Base-by-base conservation (phyloP, 2,797 vertebrate species). In the Fringilla coelebs region DNA sequence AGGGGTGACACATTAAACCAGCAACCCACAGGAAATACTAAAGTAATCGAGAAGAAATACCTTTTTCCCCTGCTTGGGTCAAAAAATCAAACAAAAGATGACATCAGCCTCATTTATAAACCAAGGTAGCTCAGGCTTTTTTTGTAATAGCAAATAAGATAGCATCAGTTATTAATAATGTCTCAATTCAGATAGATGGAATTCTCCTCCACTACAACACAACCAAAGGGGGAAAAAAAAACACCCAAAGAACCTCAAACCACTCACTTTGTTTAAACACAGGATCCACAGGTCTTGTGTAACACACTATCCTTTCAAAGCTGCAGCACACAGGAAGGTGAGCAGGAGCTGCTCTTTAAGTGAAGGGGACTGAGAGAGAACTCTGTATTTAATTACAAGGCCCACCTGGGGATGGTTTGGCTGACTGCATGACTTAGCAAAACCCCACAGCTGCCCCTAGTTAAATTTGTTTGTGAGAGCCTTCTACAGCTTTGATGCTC, bases 31-130 rank as follows among this genome's bases (percentile, higher is more conserved):
- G 13, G 8, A 70, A 75, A 51, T 3, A 10, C 2, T 0, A 12
- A 73, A 32, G 10, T 18, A 26, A 63, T 52, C 65, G 2, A 52
- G 21, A 54, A 67, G 2, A 54, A 7, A 1, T 5, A 49, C 20
- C 21, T 67, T 45, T 5, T 4, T 0, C 3, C 4, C 7, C 3
- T 1, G 2, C 28, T 32, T 19, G 2, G 6, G 25, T 6, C 31
- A 57, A 57, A 52, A 66, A 72, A 17, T 1, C 41, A 41, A 63
- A 65, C 22, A 41, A 63, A 68, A 81, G 3, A 45, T 32, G 0
- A 86, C 38, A 8, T 15, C 28, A 28, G 12, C 34, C 48, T n/a
- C 25, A 24, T 45, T 78, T 29, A 61, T 0, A 77, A 25, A 26
- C 13, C 11, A 45, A 31, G 60, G 49, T 0, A 63, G 7, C 25